Percentiles rank a stretch among this genome's conserved stretches.
Conservation (phyloP, 2,113 vertebrate genomes). For the Esox niger region DNA sequence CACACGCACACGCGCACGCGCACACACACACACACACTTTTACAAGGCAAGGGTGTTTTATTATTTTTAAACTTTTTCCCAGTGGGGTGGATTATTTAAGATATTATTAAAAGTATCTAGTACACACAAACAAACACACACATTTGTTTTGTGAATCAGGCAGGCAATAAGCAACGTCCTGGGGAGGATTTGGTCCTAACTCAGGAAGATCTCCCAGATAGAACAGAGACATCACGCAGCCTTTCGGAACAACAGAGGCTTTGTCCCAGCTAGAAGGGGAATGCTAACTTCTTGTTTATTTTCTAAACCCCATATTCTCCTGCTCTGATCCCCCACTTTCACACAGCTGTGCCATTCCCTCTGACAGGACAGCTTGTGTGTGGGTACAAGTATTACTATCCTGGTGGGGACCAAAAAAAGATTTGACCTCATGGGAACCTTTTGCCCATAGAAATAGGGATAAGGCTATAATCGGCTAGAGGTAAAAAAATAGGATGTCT, state of each 20-base stretch:
- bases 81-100: not conserved
- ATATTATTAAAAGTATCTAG: not conserved
- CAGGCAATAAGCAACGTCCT: not conserved
- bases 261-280: constrained; percentile 36
- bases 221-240: constrained; percentile 10
- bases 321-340: constrained; percentile 1
- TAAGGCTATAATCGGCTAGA: too few relatives aligned
- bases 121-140: constrained; percentile 5
- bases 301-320: constrained; percentile 5
- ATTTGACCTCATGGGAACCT: too few relatives aligned
- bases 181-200: not conserved
- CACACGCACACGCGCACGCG: not conserved
- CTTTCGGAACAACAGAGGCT: constrained; percentile 31
- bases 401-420: too few relatives aligned
- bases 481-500: too few relatives aligned
- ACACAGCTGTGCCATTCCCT: not conserved
- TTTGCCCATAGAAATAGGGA: too few relatives aligned
- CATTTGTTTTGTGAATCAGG: not conserved
- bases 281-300: constrained; percentile 34
- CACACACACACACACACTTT: not conserved
- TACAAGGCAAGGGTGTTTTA: too few relatives aligned
- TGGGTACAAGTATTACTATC: too few relatives aligned
- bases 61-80: not conserved
- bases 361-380: too few relatives aligned
- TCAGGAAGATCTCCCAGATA: constrained; percentile 31